Percentiles rank a stretch among this genome's conserved stretches.
Conservation (phyloP, 2,797 vertebrate species). For the Salarias fasciatus region DNA sequence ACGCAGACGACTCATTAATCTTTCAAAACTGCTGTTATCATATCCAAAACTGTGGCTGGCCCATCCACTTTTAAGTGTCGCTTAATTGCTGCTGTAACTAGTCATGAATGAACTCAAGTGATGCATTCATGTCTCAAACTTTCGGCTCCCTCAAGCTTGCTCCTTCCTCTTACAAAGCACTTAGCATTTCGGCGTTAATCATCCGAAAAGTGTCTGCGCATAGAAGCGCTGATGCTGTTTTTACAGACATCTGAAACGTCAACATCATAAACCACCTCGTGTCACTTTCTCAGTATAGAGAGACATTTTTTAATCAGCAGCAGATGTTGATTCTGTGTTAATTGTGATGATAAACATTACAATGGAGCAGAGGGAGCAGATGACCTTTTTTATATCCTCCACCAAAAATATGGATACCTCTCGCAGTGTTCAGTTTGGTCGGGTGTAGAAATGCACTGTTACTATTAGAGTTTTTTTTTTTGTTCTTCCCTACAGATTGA, state of each 20-base stretch:
- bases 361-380: slow-evolving; percentile 62
- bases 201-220: slow-evolving; percentile 15
- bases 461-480: slow-evolving; percentile 25
- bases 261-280: slow-evolving; percentile 28
- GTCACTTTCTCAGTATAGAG: slow-evolving; percentile 24
- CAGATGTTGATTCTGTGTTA: slow-evolving; percentile 71
- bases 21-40: not conserved
- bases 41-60: not conserved
- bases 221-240: not conserved
- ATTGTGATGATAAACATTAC: slow-evolving; percentile 69
- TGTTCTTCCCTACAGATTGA: slow-evolving; percentile 22
- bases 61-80: not conserved
- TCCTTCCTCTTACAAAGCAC: not conserved
- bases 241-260: slow-evolving; percentile 6
- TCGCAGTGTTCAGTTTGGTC: slow-evolving; percentile 21
- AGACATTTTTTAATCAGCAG: slow-evolving; percentile 50
- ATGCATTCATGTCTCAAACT: not conserved
- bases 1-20: not conserved
- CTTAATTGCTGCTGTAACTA: not conserved
- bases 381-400: slow-evolving; percentile 66
- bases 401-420: slow-evolving; percentile 43
- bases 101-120: not conserved
- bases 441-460: slow-evolving; percentile 23
- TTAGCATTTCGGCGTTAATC: slow-evolving; percentile 43
- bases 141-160: no score